Base-by-base conservation (phyloP, 2,888 invertebrate genomes). In the Lepidocyrtoides sp. region DNA sequence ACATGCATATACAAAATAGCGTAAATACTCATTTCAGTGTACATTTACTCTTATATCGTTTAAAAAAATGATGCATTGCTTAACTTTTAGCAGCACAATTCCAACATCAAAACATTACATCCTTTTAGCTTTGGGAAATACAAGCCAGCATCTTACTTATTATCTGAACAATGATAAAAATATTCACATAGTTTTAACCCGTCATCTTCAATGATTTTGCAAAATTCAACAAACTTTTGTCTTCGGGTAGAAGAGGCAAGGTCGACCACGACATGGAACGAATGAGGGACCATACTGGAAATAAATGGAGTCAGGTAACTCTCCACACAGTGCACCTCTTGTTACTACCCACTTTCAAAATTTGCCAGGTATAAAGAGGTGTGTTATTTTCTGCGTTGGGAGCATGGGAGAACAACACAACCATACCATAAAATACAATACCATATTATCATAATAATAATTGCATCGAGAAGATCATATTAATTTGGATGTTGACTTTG, bases 301-400 rank as follows among this genome's bases (percentile, higher is more conserved):
- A 44, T 44, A 44, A 44, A 72, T 72, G 44, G 41, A 72, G 72
- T 23, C 44, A 20, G 72, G 72, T 23, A 41, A 72, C 44, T 41
- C 20, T 69, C 29, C n/a, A 36, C 41, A 20, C 10, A 72, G 7
- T 20, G 20, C 4, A 23, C 14, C 29, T 69, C 7, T 29, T 41
- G 20, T 72, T 44, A 51, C 54, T 29, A 36, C 57, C 36, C 32
- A 20, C 20, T 29, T 12, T 23, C 3, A 72, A 72, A 72, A 72
- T 72, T n/a, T 72, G 17, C 72, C 29, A 69, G 66, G 66, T 69
- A 69, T 69, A 14, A 66, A 29, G 36, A 72, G 72, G 44, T 72
- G 72, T 36, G 36, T 7, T 36, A n/a, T n/a, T n/a, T n/a, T n/a
- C n/a, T n/a, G n/a, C 44, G 72, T 72, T 72, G 44, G 20, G 72